A percentile compares a stretch with the other conserved stretches of the same genome.
Conservation (phyloP, 2,113 vertebrate species). For the Ictalurus furcatus region DNA sequence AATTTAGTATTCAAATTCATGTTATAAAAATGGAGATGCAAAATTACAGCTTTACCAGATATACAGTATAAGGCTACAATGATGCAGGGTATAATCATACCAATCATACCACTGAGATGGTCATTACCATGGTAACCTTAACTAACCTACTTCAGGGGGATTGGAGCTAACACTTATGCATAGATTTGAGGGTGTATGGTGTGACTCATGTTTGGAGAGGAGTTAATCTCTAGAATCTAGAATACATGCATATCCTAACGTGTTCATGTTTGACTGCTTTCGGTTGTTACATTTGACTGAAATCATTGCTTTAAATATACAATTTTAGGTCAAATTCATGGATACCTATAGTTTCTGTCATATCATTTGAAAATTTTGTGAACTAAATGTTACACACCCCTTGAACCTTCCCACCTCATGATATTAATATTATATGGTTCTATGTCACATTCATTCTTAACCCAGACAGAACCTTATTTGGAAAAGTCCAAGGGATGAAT, state of each 20-base stretch:
- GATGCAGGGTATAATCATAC: neutral
- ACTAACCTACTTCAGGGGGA: constrained; percentile 18
- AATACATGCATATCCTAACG: neutral
- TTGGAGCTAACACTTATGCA: constrained; percentile 1
- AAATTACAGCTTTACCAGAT: neutral
- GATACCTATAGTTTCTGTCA: neutral
- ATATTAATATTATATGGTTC: neutral
- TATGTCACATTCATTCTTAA: neutral
- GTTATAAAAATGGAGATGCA: neutral
- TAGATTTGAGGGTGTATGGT: constrained; percentile 12
- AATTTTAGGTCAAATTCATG: neutral
- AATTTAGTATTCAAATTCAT: neutral
- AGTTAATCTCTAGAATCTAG: neutral
- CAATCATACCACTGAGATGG: neutral
- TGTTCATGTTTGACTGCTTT: neutral
- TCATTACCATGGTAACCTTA: constrained; percentile 32
- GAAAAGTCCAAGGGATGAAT: neutral
- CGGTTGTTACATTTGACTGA: neutral
- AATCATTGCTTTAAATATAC: neutral
- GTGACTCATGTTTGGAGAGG: constrained; percentile 23
- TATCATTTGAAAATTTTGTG: neutral
- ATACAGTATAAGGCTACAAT: neutral
- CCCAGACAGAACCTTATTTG: neutral
- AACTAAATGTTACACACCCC: neutral
- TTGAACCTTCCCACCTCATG: neutral